Percentiles rank a stretch among this genome's conserved stretches.
Conservation (phyloP, 2,797 vertebrate species). For the Girardinus metallicus region DNA sequence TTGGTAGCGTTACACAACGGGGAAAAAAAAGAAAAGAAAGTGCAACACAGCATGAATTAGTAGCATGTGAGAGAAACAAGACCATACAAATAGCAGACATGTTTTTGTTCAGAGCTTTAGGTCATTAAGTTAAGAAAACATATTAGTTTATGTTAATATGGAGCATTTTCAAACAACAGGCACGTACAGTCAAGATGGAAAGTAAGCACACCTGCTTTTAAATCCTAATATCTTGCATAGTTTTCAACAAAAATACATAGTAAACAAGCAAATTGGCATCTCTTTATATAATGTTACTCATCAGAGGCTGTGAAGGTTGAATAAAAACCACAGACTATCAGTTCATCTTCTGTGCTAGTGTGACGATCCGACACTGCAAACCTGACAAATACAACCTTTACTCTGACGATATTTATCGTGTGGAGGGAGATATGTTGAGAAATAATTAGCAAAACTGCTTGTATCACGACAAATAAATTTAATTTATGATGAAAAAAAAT, state of each 20-base stretch:
- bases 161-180: background rate
- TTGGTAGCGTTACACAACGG: constrained; percentile 26
- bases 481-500: background rate
- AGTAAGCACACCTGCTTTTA: background rate
- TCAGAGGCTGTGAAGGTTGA: background rate
- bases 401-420: background rate
- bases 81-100: background rate
- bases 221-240: background rate
- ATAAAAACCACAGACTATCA: background rate
- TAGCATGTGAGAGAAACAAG: constrained; percentile 48
- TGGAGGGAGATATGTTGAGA: background rate
- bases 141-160: background rate
- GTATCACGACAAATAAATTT: background rate
- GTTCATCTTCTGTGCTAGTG: background rate
- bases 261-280: background rate
- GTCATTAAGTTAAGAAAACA: background rate
- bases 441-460: background rate
- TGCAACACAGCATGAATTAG: constrained; percentile 30
- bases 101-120: background rate
- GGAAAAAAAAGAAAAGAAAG: constrained; percentile 26
- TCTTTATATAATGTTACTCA: background rate
- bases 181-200: background rate
- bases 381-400: background rate
- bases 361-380: background rate
- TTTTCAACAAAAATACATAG: background rate